A percentile compares a stretch with the other conserved stretches of the same genome.
Conservation (phyloP, 2,888 invertebrate genomes). For the Lordiphosa andalusiaca region DNA sequence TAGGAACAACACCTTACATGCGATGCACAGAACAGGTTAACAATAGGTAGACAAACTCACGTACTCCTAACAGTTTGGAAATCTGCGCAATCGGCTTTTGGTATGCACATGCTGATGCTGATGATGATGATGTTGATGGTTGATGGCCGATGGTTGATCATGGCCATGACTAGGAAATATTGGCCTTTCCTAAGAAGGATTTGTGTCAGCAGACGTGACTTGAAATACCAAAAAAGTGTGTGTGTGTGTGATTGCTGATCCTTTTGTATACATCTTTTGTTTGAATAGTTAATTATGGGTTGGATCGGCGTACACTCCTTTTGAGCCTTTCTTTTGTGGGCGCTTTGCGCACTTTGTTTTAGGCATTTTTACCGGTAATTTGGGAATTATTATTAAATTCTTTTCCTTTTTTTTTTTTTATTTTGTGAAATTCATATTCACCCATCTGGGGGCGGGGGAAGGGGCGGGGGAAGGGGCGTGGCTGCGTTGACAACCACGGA, state of each 20-base stretch:
- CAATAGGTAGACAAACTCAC: conserved; percentile 70
- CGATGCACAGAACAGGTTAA: conserved; percentile 70
- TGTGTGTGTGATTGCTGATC: conserved; percentile 64
- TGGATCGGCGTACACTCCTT: conserved; percentile 73
- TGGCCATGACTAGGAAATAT: conserved; percentile 68
- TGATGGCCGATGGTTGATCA: conserved; percentile 31
- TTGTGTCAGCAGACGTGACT: conserved; percentile 75
- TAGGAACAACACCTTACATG: conserved; percentile 58
- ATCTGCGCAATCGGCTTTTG: conserved; percentile 69
- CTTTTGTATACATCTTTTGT: conserved; percentile 67
- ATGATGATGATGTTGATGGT: conserved; percentile 50
- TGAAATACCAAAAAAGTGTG: conserved; percentile 52
- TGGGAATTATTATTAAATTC: conserved; percentile 58
- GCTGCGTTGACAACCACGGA: conserved; percentile 67
- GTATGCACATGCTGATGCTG: conserved; percentile 66
- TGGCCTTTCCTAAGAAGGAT: conserved; percentile 73
- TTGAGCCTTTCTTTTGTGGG: conserved; percentile 30
- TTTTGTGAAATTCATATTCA: conserved; percentile 31
- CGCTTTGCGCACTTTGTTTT: conserved; percentile 46
- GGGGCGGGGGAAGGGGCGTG: too few relatives aligned
- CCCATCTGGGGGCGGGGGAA: conserved; percentile 18
- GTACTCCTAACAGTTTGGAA: conserved; percentile 66
- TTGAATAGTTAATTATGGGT: conserved; percentile 75
- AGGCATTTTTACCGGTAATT: conserved; percentile 65
- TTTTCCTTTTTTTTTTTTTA: conserved; percentile 31